Evolutionary conservation across 2,888 invertebrate genomes (phyloP), one percentile per base, ranked within the genome.

Genomic region (Minunthozetes semirufus): DNA sequence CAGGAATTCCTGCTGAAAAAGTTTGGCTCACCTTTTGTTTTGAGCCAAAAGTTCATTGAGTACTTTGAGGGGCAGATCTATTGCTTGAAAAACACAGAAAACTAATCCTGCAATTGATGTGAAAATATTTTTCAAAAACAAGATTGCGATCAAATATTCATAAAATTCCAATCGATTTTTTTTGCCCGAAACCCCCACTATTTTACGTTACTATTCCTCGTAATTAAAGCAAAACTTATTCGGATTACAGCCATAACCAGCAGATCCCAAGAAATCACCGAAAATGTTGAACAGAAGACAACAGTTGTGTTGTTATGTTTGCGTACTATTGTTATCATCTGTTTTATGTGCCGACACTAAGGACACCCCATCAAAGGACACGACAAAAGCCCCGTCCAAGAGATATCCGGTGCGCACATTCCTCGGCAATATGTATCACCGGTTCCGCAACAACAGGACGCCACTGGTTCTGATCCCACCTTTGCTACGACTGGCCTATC

Each of bases 281-380:
- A 33, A 33, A 5, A 50, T n/a, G n/a, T 15, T 22, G 1, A 27
- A 17, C 59, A 11, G 59, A 25, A 19, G 56, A 19, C 56, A 56
- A 11, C 56, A 50, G 50, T 50, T 50, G 50, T 50, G 50, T 50
- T 50, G n/a, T 50, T 48, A 48, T 48, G 17, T 48, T 48, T 17
- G 48, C 17, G 8, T 48, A 5, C 11, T 50, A 11, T n/a, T 50
- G 1, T n/a, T 50, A 5, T 19, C 50, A 11, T 50, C 50, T 19
- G 50, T 50, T 2, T 50, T 50, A 2, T 50, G 50, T n/a, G 2
- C 50, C n/a, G 50, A 50, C 50, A 50, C 19, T 9, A 48, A 48
- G 97, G 76, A 68, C n/a, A 29, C 74, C 4, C 3, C 96, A 96
- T 76, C 74, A 3, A n/a, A n/a, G n/a, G n/a, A n/a, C n/a, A 50